phyloP scores from a whole-genome alignment of 1,140 invertebrate species.

The Hyposmocoma kahamanoa region DNA sequence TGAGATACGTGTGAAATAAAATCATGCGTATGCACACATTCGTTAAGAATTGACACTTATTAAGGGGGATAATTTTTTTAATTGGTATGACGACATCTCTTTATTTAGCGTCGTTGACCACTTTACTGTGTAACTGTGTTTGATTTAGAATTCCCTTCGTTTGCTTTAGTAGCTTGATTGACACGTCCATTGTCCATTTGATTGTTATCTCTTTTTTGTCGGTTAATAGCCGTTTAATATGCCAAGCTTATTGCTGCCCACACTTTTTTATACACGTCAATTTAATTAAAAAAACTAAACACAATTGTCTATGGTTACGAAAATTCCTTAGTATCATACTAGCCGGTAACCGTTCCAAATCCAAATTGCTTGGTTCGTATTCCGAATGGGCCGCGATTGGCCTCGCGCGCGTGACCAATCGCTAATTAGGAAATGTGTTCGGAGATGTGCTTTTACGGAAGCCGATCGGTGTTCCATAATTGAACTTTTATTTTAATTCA shows the following conservation, averaged over 20 bases:
- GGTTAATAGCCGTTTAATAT: neutral
- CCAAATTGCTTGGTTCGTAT: constrained; percentile 65
- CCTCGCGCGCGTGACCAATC: constrained; percentile 67
- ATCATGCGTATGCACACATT: constrained; percentile 71
- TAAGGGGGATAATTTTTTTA: constrained; percentile 70
- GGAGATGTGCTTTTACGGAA: constrained; percentile 62
- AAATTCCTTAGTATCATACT: constrained; percentile 1
- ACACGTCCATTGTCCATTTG: constrained; percentile 11
- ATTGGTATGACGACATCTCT: constrained; percentile 70
- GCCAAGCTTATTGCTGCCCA: neutral
- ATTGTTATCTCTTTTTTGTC: neutral
- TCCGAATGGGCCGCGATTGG: constrained; percentile 51
- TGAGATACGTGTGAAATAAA: constrained; percentile 66
- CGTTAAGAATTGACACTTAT: constrained; percentile 73
- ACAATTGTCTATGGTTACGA: neutral
- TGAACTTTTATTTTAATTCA: too few species aligned
- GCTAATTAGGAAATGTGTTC: constrained; percentile 71
- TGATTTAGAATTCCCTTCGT: constrained; percentile 61
- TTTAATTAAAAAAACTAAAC: constrained; percentile 8
- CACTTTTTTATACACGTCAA: neutral
- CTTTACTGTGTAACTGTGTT: constrained; percentile 46
- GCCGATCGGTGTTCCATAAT: too few species aligned
- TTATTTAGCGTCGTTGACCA: constrained; percentile 53
- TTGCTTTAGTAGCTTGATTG: constrained; percentile 48
- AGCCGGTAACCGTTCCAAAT: constrained; percentile 54